A percentile compares a stretch with the other conserved stretches of the same genome.
Conservation (phyloP, 2,888 invertebrate genomes). For the Cryptophagus acutangulus region DNA sequence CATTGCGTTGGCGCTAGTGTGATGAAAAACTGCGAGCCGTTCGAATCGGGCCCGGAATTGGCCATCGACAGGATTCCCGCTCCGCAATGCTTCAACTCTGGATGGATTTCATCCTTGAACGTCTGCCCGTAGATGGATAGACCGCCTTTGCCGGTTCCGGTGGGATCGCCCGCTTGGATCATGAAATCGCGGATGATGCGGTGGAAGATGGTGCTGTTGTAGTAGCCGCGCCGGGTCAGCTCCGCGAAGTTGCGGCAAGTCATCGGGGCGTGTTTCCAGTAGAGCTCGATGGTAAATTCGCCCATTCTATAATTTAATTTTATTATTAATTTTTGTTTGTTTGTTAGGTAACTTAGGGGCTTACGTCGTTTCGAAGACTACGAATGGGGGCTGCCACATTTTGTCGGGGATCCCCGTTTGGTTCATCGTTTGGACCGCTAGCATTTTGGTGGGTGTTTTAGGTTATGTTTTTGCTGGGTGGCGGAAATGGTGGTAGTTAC, state of each 20-base stretch:
- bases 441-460: constrained; percentile 22
- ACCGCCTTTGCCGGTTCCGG: constrained; percentile 83
- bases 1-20: constrained; percentile 95
- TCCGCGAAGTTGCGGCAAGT: constrained; percentile 98
- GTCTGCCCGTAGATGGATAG: constrained; percentile 92
- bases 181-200: constrained; percentile 90
- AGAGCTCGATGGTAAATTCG: constrained; percentile 83
- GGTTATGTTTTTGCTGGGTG: too few relatives aligned
- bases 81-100: constrained; percentile 92
- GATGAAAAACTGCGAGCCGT: constrained; percentile 98
- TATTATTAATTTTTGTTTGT: background rate
- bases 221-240: constrained; percentile 86
- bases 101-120: constrained; percentile 93
- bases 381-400: constrained; percentile 84
- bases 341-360: constrained; percentile 30
- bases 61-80: constrained; percentile 94
- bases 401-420: constrained; percentile 76
- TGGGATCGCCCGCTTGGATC: constrained; percentile 97
- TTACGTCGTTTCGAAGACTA: constrained; percentile 79
- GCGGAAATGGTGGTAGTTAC: too few relatives aligned
- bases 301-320: constrained; percentile 70
- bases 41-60: constrained; percentile 93
- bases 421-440: constrained; percentile 52
- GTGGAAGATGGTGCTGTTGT: constrained; percentile 94
- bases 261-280: constrained; percentile 98